phyloP scores from a whole-genome alignment of 2,113 vertebrate genomes.

The Gorsachius goisagi region DNA sequence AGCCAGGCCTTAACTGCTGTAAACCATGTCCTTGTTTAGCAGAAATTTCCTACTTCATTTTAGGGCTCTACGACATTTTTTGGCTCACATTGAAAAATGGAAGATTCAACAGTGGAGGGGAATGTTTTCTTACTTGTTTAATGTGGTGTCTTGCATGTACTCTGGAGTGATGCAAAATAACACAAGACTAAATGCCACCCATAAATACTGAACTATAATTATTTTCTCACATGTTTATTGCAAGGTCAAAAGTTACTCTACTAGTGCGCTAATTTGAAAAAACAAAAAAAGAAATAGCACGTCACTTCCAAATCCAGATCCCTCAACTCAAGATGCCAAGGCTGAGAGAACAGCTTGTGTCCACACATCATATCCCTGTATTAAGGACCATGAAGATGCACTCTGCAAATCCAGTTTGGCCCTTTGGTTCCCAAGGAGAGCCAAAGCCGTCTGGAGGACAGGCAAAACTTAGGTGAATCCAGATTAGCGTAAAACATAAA shows the following conservation, averaged over 20 bases:
- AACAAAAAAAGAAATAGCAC: background rate
- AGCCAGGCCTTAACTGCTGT: background rate
- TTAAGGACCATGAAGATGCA: background rate
- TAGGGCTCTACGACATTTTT: background rate
- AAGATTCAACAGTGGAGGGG: background rate
- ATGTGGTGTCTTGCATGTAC: background rate
- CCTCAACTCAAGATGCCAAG: background rate
- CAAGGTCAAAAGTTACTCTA: conserved; percentile 22
- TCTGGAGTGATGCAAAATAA: conserved; percentile 1
- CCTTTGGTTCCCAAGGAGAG: background rate
- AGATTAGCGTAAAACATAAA: background rate
- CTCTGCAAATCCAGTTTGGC: background rate
- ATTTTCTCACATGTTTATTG: conserved; percentile 11
- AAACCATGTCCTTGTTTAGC: background rate
- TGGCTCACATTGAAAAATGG: background rate
- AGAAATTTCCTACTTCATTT: background rate
- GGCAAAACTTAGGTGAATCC: background rate
- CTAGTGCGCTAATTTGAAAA: background rate
- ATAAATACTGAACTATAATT: conserved; percentile 41
- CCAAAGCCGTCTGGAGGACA: background rate
- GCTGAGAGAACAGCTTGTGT: background rate
- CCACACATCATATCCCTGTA: fast-evolving
- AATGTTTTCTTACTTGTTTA: background rate
- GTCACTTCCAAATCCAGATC: background rate
- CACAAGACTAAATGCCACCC: conserved; percentile 3